Percentiles rank a stretch among this genome's conserved stretches.
These are phyloP conservation scores for Mesochorus sp. DNA, from an alignment of 2,888 invertebrate species.

Conservation along the genomic window DNA sequence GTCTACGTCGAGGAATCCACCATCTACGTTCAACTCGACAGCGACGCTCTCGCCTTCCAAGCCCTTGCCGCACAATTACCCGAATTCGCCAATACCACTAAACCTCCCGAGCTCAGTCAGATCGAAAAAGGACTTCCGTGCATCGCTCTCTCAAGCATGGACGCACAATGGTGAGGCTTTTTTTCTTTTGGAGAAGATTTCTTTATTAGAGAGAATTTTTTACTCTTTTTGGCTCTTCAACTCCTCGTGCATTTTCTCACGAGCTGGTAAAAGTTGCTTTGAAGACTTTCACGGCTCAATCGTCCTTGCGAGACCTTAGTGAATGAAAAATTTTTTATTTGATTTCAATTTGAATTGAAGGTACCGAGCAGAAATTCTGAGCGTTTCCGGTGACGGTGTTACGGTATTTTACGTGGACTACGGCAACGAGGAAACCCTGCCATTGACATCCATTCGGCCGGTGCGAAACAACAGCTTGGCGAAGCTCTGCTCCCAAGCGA, in stretches of 20 bases:
- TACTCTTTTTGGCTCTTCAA: no score
- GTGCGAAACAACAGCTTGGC: conserved; percentile 86
- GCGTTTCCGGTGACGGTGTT: conserved; percentile 84
- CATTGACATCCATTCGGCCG: conserved; percentile 84
- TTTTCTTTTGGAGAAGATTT: conserved; percentile 5
- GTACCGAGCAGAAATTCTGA: conserved; percentile 92
- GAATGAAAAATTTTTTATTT: not conserved
- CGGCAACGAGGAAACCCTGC: conserved; percentile 94
- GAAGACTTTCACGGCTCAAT: no score
- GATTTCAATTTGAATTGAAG: conserved; percentile 65
- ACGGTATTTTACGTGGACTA: conserved; percentile 95
- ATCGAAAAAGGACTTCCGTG: conserved; percentile 88
- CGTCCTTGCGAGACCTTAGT: no score
- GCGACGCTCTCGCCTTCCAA: no score
- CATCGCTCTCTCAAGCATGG: conserved; percentile 90
- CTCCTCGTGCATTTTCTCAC: no score
- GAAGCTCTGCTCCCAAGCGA: conserved; percentile 88
- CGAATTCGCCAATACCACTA: no score
- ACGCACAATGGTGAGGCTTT: conserved; percentile 88
- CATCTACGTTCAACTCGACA: conserved; percentile 88
- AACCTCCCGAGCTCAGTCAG: conserved; percentile 88
- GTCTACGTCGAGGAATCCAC: conserved; percentile 88
- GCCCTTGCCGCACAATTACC: conserved; percentile 85
- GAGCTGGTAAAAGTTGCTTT: no score
- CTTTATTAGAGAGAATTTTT: not conserved